Evolutionary conservation across 2,888 invertebrate species (phyloP).

Genomic region (Epistrophella euchroma): DNA sequence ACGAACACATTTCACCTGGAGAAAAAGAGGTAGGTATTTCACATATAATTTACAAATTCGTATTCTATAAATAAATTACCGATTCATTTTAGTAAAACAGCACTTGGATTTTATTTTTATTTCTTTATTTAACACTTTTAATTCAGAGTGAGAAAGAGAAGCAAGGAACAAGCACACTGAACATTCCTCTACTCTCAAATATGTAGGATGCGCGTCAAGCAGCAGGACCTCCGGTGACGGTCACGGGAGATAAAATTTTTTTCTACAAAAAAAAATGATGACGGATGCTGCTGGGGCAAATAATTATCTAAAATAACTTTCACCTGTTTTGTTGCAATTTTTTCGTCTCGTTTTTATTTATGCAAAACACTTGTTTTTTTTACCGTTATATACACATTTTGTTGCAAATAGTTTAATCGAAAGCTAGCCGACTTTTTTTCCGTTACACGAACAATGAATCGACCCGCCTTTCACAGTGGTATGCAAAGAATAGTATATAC

Average conservation of each 20-base stretch:
- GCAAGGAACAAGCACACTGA: constrained; percentile 36
- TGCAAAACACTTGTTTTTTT: constrained; percentile 40
- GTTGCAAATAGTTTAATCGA: constrained; percentile 47
- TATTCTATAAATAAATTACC: constrained; percentile 12
- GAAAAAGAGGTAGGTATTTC: not conserved
- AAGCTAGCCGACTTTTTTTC: constrained; percentile 46
- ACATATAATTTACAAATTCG: not conserved
- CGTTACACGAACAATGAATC: constrained; percentile 43
- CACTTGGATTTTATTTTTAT: constrained; percentile 9
- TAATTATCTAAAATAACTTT: constrained; percentile 37
- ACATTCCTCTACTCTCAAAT: constrained; percentile 66
- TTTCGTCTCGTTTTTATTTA: constrained; percentile 16
- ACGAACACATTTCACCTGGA: not conserved
- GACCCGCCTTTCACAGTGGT: constrained; percentile 43
- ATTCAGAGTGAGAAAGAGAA: constrained; percentile 57
- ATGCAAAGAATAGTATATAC: constrained; percentile 41
- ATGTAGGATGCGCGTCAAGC: constrained; percentile 72
- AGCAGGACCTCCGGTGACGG: constrained; percentile 30
- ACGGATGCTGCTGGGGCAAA: constrained; percentile 7
- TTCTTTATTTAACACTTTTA: constrained; percentile 28
- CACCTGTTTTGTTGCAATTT: constrained; percentile 16
- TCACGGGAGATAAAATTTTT: constrained; percentile 28
- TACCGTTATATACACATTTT: constrained; percentile 31
- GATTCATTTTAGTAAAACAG: not conserved
- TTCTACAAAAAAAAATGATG: constrained; percentile 15